A percentile compares a stretch with the other conserved stretches of the same genome.
Conservation (phyloP, 2,888 invertebrate genomes). For the Zygogramma bicolorata region DNA sequence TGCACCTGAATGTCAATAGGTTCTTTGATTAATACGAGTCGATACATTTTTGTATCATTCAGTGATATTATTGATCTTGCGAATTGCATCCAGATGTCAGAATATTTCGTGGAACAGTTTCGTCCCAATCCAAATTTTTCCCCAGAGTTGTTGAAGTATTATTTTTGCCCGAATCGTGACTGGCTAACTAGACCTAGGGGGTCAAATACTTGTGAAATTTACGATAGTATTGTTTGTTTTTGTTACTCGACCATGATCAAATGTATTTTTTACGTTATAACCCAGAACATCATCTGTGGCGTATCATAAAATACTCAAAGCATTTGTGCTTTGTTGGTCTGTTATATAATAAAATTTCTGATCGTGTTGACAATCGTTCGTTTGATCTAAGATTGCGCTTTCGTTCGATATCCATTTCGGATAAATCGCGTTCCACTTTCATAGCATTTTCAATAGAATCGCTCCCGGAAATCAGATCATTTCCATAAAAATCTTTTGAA, state of each 20-base stretch:
- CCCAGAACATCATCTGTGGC: neutral
- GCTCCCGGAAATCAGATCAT: slow-evolving; percentile 41
- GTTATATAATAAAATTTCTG: neutral
- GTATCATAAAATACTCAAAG: neutral
- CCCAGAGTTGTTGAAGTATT: slow-evolving; percentile 44
- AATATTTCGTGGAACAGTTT: slow-evolving; percentile 28
- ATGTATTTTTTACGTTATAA: neutral
- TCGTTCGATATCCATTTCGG: neutral
- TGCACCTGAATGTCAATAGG: slow-evolving; percentile 31
- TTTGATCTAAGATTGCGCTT: neutral
- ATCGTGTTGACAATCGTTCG: neutral
- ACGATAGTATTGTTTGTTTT: slow-evolving; percentile 44
- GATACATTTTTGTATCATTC: slow-evolving; percentile 26
- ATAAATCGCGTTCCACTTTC: neutral
- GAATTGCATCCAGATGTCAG: slow-evolving; percentile 26
- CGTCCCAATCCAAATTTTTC: slow-evolving; percentile 46
- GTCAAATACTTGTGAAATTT: slow-evolving; percentile 46
- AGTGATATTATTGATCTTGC: slow-evolving; percentile 8
- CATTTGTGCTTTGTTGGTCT: neutral
- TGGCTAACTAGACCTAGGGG: slow-evolving; percentile 46
- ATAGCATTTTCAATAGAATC: neutral
- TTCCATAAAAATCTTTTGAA: slow-evolving; percentile 42
- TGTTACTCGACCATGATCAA: slow-evolving; percentile 8
- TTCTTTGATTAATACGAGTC: slow-evolving; percentile 18
- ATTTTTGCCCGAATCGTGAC: slow-evolving; percentile 47